A percentile compares a stretch with the other conserved stretches of the same genome.
Evolutionary conservation across 1,140 invertebrate genomes (phyloP).

Genomic region (Saxidomus purpurata): DNA sequence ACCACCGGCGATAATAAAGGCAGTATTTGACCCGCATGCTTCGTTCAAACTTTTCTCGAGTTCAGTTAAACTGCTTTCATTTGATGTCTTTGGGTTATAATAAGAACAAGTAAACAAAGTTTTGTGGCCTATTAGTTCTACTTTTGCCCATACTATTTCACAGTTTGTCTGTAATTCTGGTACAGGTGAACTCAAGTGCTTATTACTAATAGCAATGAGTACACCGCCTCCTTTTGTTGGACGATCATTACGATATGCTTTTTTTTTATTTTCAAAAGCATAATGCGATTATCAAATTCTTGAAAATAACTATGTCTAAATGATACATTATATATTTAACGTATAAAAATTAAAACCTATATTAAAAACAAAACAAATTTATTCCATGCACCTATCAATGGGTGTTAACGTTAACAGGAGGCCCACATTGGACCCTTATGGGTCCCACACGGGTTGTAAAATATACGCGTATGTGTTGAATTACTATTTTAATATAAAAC

Average conservation of each 20-base stretch:
- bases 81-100: constrained; percentile 40
- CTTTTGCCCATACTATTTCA: constrained; percentile 65
- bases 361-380: too few relatives aligned
- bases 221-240: constrained; percentile 48
- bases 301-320: too few relatives aligned
- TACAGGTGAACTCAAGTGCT: constrained; percentile 20
- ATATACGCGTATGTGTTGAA: too few relatives aligned
- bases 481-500: too few relatives aligned
- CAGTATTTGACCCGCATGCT: not conserved
- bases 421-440: too few relatives aligned
- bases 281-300: too few relatives aligned
- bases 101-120: constrained; percentile 35
- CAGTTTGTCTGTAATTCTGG: constrained; percentile 65
- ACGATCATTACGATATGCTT: constrained; percentile 64
- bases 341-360: too few relatives aligned
- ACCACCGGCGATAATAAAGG: constrained; percentile 25
- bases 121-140: constrained; percentile 50
- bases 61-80: not conserved
- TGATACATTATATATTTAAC: too few relatives aligned
- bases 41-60: not conserved
- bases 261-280: too few relatives aligned
- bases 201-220: constrained; percentile 54
- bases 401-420: too few relatives aligned
- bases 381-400: too few relatives aligned
- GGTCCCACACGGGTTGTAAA: too few relatives aligned